Percentiles rank a stretch among this genome's conserved stretches.
Evolutionary conservation across 2,113 vertebrate species (phyloP).

Genomic region (Gymnocephalus cernua): DNA sequence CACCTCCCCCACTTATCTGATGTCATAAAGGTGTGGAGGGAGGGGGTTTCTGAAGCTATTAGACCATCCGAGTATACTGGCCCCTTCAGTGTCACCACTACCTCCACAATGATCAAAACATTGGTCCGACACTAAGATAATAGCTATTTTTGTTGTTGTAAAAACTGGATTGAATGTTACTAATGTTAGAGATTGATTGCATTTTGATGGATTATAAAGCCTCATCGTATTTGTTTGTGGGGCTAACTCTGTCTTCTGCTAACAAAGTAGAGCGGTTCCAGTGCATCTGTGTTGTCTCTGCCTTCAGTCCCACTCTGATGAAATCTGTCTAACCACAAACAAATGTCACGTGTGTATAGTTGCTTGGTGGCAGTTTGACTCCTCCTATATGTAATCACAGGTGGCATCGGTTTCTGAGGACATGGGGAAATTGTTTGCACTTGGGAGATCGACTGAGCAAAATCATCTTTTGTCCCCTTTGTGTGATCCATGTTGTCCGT

Average conservation of each 20-base stretch:
- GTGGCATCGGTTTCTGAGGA: background rate
- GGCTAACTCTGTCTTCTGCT: constrained; percentile 14
- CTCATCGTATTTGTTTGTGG: background rate
- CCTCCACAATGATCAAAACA: constrained; percentile 31
- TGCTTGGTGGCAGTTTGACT: background rate
- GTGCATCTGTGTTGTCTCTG: background rate
- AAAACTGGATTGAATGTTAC: constrained; percentile 22
- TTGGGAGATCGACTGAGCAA: background rate
- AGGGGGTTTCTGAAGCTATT: background rate
- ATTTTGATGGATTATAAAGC: background rate
- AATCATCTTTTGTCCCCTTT: background rate
- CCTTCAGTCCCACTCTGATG: background rate
- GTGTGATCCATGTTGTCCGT: constrained; percentile 21
- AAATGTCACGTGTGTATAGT: background rate
- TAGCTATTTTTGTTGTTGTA: background rate
- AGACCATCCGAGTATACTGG: background rate
- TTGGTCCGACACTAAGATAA: background rate
- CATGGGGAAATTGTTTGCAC: constrained; percentile 7
- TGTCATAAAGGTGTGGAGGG: background rate
- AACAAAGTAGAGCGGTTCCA: background rate
- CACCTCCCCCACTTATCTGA: too few species aligned
- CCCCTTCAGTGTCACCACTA: constrained; percentile 29
- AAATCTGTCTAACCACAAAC: background rate
- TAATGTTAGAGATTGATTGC: background rate
- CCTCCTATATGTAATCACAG: background rate